Base-by-base conservation (phyloP, 92 coral and sea anemone genomes). In the Umimayanthus chanpuru region DNA sequence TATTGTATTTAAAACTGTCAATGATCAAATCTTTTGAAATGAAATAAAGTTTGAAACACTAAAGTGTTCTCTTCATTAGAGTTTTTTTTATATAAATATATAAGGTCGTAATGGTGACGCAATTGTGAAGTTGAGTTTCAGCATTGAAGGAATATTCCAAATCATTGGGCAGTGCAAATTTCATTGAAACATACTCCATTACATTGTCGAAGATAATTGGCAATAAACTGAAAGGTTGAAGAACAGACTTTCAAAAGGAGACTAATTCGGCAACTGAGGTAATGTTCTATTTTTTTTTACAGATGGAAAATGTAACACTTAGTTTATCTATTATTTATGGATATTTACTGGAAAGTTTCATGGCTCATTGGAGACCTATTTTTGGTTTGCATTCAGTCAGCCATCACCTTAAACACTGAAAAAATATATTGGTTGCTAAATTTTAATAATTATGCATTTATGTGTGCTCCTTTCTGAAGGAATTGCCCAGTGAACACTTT, bases 1-100 rank as follows among this genome's bases (percentile, higher is more conserved):
- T 81, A 83, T 83, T 83, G 87, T 83, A 83, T 83, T 83, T 83
- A 83, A 83, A 70, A 25, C 56, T 83, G 66, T 83, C 73, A 70
- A 65, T 83, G 87, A 83, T 32, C 32, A 28, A 47, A 29, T 83
- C 66, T 83, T 83, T 83, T 83, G 77, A 83, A 83, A 83, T 68
- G 66, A 83, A 75, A 83, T 83, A 83, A 83, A 83, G 87, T 71
- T 83, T 83, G 66, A 83, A 83, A 83, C 21, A 83, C 6, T 43
- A 49, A 43, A 70, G 10, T 43, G 71, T 83, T 41, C 41, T 23
- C 25, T 73, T 83, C 26, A 43, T 71, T 71, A 83, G 44, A 75
- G 68, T 56, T 28, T 28, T 83, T 83, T 81, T 70, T 50, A 25
- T 43, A 83, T 8, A 72, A 43, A 71, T 18, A 9, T 67, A 18